phyloP scores from a whole-genome alignment of 2,797 vertebrate genomes.

The Oreonectes daqikongensis region DNA sequence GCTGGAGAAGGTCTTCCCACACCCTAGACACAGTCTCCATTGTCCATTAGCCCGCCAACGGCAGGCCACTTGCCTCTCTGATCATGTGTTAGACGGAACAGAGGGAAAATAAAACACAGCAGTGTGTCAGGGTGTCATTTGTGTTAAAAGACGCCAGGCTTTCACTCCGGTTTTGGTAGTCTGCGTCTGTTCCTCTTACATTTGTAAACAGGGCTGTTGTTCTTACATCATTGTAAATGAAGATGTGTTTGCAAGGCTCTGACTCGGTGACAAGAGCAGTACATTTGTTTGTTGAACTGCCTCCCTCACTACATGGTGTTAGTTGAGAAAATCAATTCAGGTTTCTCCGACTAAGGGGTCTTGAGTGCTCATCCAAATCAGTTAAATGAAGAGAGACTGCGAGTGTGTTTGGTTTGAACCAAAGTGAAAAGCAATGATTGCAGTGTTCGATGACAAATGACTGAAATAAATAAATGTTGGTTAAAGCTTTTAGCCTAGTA shows the following conservation, averaged over 20 bases:
- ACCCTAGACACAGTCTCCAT: slow-evolving; percentile 48
- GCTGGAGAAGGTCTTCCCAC: slow-evolving; percentile 46
- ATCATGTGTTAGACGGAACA: slow-evolving; percentile 58
- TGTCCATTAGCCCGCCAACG: slow-evolving; percentile 58
- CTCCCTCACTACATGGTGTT: slow-evolving; percentile 27
- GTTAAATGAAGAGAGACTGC: slow-evolving; percentile 43
- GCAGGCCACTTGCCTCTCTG: slow-evolving; percentile 56
- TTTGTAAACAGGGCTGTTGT: slow-evolving; percentile 19
- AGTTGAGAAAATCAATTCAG: slow-evolving; percentile 43
- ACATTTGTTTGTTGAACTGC: slow-evolving; percentile 43
- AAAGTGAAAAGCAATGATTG: slow-evolving; percentile 38
- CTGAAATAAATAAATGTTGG: slow-evolving; percentile 54
- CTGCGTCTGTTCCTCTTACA: slow-evolving; percentile 18
- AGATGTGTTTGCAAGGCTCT: slow-evolving; percentile 24
- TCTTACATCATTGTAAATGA: slow-evolving; percentile 34
- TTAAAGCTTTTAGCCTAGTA: slow-evolving; percentile 34
- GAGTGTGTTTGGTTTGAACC: slow-evolving; percentile 11
- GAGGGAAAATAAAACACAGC: slow-evolving; percentile 28
- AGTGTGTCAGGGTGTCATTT: slow-evolving; percentile 43
- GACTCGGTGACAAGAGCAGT: slow-evolving; percentile 39
- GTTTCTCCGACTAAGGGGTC: slow-evolving; percentile 35
- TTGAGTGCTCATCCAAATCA: slow-evolving; percentile 49
- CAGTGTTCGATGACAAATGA: slow-evolving; percentile 7
- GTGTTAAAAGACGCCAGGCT: neutral
- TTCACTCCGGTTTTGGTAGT: slow-evolving; percentile 43